Evolutionary conservation across 2,113 vertebrate genomes (phyloP).

Genomic region (Felis chaus): DNA sequence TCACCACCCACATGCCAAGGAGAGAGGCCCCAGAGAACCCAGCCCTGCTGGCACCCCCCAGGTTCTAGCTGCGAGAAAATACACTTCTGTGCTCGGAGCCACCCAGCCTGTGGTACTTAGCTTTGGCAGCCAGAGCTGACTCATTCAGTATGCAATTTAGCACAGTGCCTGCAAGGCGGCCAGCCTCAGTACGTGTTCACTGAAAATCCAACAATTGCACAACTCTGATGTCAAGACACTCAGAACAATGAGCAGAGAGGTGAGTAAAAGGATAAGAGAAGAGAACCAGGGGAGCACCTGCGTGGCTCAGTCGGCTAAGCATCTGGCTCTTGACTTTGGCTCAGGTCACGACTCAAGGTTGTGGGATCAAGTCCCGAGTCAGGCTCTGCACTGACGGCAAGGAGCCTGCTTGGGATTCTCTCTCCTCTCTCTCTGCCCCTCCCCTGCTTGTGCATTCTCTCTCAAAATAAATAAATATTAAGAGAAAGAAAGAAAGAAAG

Average conservation of each 20-base stretch:
- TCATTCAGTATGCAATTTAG: background rate
- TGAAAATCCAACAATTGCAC: background rate
- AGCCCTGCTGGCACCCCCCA: too few species aligned
- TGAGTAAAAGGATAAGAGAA: background rate
- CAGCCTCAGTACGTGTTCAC: too few species aligned
- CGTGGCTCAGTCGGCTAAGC: too few species aligned
- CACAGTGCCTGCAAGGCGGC: background rate
- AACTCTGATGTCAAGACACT: background rate
- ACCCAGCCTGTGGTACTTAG: background rate
- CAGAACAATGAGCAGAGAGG: background rate
- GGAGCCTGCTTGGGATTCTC: too few species aligned
- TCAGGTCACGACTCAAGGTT: too few species aligned
- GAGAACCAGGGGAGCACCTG: background rate
- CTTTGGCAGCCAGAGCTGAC: background rate
- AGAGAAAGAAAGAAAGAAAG: too few species aligned
- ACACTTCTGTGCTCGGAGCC: background rate
- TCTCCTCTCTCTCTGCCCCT: too few species aligned
- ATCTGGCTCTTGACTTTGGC: too few species aligned
- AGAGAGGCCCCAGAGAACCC: background rate
- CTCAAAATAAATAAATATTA: too few species aligned
- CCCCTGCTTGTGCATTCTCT: too few species aligned
- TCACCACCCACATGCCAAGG: background rate
- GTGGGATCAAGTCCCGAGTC: too few species aligned
- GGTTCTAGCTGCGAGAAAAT: background rate
- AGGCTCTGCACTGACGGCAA: too few species aligned